phyloP scores from a whole-genome alignment of 2,888 invertebrate species.

The Ichneumoninae sp. region DNA sequence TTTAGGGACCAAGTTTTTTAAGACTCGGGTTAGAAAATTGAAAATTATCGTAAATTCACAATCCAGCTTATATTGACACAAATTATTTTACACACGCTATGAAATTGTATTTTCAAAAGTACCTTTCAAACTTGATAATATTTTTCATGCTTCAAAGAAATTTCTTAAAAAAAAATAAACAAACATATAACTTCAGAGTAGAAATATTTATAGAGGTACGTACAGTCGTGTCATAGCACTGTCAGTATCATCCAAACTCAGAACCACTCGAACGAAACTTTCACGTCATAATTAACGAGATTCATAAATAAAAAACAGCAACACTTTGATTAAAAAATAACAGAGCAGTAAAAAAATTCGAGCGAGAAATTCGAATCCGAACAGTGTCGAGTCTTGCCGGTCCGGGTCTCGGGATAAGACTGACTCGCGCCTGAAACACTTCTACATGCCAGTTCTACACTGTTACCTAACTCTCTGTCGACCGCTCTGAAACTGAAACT shows the following conservation, averaged over 20 bases:
- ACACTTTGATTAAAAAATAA: not conserved
- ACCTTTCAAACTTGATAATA: not conserved
- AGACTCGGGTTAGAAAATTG: not conserved
- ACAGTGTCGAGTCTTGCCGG: constrained; percentile 68
- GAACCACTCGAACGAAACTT: constrained; percentile 26
- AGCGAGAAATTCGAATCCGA: constrained; percentile 15
- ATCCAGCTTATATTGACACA: no score
- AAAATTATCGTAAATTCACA: no score
- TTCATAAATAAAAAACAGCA: constrained; percentile 5
- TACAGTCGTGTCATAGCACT: constrained; percentile 52
- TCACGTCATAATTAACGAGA: constrained; percentile 52
- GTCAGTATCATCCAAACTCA: constrained; percentile 55
- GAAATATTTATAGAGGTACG: constrained; percentile 28
- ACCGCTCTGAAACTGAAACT: constrained; percentile 53
- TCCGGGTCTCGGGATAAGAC: constrained; percentile 75
- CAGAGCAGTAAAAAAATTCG: constrained; percentile 10
- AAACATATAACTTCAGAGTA: not conserved
- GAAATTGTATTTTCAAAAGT: not conserved
- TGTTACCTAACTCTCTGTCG: constrained; percentile 72
- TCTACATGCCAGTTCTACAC: constrained; percentile 63
- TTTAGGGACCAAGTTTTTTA: not conserved
- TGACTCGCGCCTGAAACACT: constrained; percentile 70
- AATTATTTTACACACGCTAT: no score
- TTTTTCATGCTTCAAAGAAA: not conserved
- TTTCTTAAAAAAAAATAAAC: not conserved